A percentile compares a stretch with the other conserved stretches of the same genome.
These are phyloP conservation scores for Rhingia campestris DNA, from an alignment of 2,888 invertebrate species.

Conservation along the genomic window DNA sequence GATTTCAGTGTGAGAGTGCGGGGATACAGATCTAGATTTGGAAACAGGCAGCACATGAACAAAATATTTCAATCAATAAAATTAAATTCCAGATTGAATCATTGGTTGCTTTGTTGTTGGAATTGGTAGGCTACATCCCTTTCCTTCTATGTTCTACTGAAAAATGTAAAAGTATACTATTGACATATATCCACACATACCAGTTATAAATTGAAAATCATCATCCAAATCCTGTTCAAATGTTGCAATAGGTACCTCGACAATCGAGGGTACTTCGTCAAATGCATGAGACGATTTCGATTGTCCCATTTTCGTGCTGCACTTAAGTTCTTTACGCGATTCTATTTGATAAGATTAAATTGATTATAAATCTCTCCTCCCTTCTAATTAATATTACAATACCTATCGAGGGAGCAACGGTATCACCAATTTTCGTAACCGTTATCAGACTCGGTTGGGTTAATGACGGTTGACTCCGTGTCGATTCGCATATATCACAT, in stretches of 20 bases:
- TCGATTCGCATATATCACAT: conserved; percentile 92
- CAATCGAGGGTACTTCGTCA: conserved; percentile 80
- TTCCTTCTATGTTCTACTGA: no score
- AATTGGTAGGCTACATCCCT: no score
- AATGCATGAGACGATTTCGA: conserved; percentile 76
- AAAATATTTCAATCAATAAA: no score
- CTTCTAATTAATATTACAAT: conserved; percentile 17
- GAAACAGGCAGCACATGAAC: no score
- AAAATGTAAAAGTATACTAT: not conserved
- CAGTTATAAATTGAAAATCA: conserved; percentile 86
- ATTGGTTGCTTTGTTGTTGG: no score
- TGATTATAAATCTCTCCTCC: not conserved
- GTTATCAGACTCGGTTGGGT: conserved; percentile 88
- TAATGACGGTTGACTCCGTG: conserved; percentile 85
- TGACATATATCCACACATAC: conserved; percentile 78
- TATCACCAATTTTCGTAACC: conserved; percentile 84
- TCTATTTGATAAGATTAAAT: conserved; percentile 52
- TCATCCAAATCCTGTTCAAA: conserved; percentile 88
- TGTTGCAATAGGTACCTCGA: conserved; percentile 86
- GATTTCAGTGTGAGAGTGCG: no score
- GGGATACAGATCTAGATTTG: no score
- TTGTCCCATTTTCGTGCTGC: conserved; percentile 76
- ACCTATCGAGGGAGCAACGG: conserved; percentile 77
- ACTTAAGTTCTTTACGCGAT: conserved; percentile 76
- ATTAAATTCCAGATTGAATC: no score